Evolutionary conservation across 2,797 vertebrate genomes (phyloP), one percentile per base, ranked within the genome.

Genomic region (Acanthornis magna): DNA sequence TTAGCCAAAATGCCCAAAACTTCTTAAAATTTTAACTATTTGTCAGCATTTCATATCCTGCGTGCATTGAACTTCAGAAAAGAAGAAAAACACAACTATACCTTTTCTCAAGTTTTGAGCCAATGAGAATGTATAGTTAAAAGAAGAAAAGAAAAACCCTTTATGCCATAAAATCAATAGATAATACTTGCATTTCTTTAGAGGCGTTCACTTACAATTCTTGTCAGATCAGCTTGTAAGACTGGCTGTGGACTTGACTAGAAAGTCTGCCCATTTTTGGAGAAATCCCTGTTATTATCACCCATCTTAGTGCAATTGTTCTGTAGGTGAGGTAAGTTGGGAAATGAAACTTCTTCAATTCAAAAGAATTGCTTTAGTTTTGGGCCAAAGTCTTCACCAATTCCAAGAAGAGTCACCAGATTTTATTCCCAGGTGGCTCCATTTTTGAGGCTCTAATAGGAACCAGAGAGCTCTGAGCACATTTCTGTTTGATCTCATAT

Each of bases 71-170:
- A 88, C 19, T 54, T 85, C 51, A 68, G 72, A 94, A 67, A 50
- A 71, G 32, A 79, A 95, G 55, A 77, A 84, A 70, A 74, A 32
- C 6, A 88, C 30, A 51, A 66, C 68, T 80, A 48, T 42, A 93
- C 42, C 50, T 81, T 91, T 85, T 81, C 68, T 88, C 82, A 93
- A 83, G 53, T 88, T 94, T 89, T 91, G 88, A 80, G 72, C 80
- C 91, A 95, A 68, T 71, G 34, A 89, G 53, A 85, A 77, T 16
- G 29, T 82, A 26, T 72, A 80, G 61, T 92, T 81, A 50, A 81
- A 92, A 91, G 89, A 85, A 71, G 51, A 65, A 72, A 83, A 91
- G 18, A 79, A 93, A 89, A 63, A 10, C 21, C 42, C 36, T 93
- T 68, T 85, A 67, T 74, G n/a, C 20, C 45, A 65, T 34, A 58